Conservation (phyloP, 1,140 invertebrate species). For the Apolygus lucorum region DNA sequence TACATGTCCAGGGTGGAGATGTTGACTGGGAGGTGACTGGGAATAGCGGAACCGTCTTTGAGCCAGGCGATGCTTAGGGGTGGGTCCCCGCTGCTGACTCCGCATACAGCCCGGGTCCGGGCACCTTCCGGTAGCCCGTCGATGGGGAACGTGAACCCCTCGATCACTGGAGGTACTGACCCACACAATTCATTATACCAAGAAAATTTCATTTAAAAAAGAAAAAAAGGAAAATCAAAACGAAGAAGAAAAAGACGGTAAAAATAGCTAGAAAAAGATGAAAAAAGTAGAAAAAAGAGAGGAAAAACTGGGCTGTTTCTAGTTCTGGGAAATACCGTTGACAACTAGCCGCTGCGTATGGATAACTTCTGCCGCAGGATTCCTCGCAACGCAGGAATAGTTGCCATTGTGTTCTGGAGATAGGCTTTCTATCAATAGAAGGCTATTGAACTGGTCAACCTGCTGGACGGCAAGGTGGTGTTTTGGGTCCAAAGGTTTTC, state of each 20-base stretch:
- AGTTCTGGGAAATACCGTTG: slow-evolving; percentile 54
- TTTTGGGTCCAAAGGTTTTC: slow-evolving; percentile 47
- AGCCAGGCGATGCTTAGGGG: slow-evolving; percentile 67
- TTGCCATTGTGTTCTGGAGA: slow-evolving; percentile 67
- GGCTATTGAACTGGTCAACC: slow-evolving; percentile 67
- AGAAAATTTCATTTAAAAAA: slow-evolving; percentile 43
- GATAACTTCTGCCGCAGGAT: slow-evolving; percentile 60
- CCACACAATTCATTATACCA: slow-evolving; percentile 36
- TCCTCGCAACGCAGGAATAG: slow-evolving; percentile 63
- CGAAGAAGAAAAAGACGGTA: slow-evolving; percentile 17
- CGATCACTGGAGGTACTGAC: slow-evolving; percentile 75
- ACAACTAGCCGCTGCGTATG: slow-evolving; percentile 65
- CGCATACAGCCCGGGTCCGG: slow-evolving; percentile 74
- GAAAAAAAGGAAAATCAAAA: slow-evolving; percentile 30
- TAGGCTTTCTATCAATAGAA: slow-evolving; percentile 67
- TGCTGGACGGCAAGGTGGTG: slow-evolving; percentile 53
- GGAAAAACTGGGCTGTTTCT: slow-evolving; percentile 29
- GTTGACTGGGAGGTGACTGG: slow-evolving; percentile 48
- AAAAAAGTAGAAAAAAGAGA: slow-evolving; percentile 29
- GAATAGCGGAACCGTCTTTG: slow-evolving; percentile 59
- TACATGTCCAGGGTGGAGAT: slow-evolving; percentile 63
- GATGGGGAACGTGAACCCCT: slow-evolving; percentile 67
- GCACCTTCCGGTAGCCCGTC: slow-evolving; percentile 73
- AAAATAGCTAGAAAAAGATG: slow-evolving; percentile 23
- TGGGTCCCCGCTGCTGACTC: slow-evolving; percentile 69